Base-by-base conservation (phyloP, 2,113 vertebrate genomes). In the Orthonyx spaldingii region DNA sequence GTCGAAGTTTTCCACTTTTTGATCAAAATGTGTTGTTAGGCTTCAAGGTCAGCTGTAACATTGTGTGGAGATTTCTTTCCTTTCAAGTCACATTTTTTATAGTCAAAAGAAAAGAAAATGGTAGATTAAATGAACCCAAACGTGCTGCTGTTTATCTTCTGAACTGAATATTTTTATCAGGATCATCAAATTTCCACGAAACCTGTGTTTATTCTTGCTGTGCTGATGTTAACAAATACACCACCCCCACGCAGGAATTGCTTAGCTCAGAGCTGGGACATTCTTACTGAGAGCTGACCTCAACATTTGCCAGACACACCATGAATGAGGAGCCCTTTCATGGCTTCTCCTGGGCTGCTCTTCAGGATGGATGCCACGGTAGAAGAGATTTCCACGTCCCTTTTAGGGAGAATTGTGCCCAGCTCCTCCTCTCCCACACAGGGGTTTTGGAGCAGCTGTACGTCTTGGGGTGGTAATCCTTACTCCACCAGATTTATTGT, bases 121-220 rank as follows among this genome's bases (percentile, higher is more conserved):
- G 23, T 35, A 30, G 27, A 42, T 75, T 33, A 52, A 70, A 59
- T 2, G 2, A 93, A 64, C 17, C 3, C 4, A 2, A 57, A 55
- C 6, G 1, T 81, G 42, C 71, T 89, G 42, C 27, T 77, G 30
- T 27, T 78, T 81, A 70, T 92, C 42, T 89, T 88, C 79, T 78
- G 27, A 26, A 27, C 4, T 63, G 56, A 81, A 42, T 52, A 68
- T 56, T 90, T 90, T 89, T 84, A 86, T 92, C 89, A 56, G 80
- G 69, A 70, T 61, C 80, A 94, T 84, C 86, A 92, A 22, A 81
- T 89, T 95, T 90, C 92, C 55, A 7, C 3, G 17, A 89, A 94
- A 79, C 56, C n/a, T 41, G 33, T 89, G 56, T 91, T 93, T 89
- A 61, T 85, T 19, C 61, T 84, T 87, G 33, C 76, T 94, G 42